Evolutionary conservation across 2,113 vertebrate species (phyloP), one percentile per base, ranked within the genome.

Genomic region (Galbula dea): DNA sequence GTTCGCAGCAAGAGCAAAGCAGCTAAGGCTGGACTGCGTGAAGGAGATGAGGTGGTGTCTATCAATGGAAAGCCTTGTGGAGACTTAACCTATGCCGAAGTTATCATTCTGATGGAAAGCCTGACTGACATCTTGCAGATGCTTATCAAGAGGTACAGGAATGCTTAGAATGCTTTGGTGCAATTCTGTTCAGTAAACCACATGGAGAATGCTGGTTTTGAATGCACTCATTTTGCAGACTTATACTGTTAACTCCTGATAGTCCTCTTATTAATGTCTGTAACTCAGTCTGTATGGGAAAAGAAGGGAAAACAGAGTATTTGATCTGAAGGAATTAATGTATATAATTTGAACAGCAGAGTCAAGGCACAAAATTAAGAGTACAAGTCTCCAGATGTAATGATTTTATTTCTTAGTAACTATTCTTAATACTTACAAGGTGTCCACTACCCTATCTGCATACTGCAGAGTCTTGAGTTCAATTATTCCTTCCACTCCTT

Each of bases 21-120:
- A 27, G 98, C 96, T 9, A 93, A 95, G 65, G 98, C 98, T 39
- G 99, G 99, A 46, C 96, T 99, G 67, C 97, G 96, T 80, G 98
- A 98, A 65, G 98, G 98, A 29, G 99, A 99, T 89, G 98, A 99
- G 88, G 97, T 99, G 74, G 97, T 99, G 71, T 98, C 99, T 8
- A 98, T 99, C 94, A 99, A 99, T 61, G 99, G 98, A 86, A 98
- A 98, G 71, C 97, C 98, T 4, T 99, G 99, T 75, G 97, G 97
- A 20, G 98, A 98, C 86, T 98, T 99, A 77, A 98, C 98, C 20
- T 98, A 99, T 55, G 89, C 98, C 22, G 98, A 98, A 88, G 98
- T 98, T 63, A 97, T 97, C 17, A 92, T 97, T 36, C 96, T 99
- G 63, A 98, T 99, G 90, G 98, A 99, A 45, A 96, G 95, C 65